Evolutionary conservation across 2,888 invertebrate genomes (phyloP).

Genomic region (Mythimna ferrago): DNA sequence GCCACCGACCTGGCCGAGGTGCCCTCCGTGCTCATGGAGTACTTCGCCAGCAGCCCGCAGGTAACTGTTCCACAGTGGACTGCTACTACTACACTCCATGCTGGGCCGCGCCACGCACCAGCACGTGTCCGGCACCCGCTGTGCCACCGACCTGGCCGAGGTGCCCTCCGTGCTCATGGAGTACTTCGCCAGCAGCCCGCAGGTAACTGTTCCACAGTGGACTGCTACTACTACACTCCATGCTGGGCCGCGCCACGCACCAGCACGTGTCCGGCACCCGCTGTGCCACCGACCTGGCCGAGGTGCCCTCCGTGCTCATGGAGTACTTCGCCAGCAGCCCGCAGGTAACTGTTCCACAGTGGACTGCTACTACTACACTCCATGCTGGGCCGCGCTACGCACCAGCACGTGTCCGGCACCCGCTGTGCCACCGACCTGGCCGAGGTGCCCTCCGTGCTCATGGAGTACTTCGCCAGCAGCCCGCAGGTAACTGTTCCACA

Average conservation of each 20-base stretch:
- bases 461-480: conserved; percentile 98
- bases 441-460: conserved; percentile 99
- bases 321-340: conserved; percentile 97
- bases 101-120: conserved; percentile 96
- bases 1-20: conserved; percentile 99
- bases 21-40: conserved; percentile 99
- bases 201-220: conserved; percentile 23
- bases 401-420: conserved; percentile 99
- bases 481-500: conserved; percentile 31
- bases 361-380: too few relatives aligned
- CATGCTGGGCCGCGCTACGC: neutral
- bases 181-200: conserved; percentile 95
- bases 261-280: conserved; percentile 99
- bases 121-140: conserved; percentile 99
- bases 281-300: conserved; percentile 99
- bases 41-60: conserved; percentile 94
- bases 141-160: conserved; percentile 99
- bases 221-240: too few relatives aligned
- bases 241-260: conserved; percentile 75
- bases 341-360: conserved; percentile 24
- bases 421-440: conserved; percentile 99
- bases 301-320: conserved; percentile 99
- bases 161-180: conserved; percentile 99
- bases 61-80: conserved; percentile 16
- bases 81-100: conserved; percentile 74